These are phyloP conservation scores for Notolepis coatsorum DNA, from an alignment of 2,797 vertebrate genomes.

Conservation along the genomic window DNA sequence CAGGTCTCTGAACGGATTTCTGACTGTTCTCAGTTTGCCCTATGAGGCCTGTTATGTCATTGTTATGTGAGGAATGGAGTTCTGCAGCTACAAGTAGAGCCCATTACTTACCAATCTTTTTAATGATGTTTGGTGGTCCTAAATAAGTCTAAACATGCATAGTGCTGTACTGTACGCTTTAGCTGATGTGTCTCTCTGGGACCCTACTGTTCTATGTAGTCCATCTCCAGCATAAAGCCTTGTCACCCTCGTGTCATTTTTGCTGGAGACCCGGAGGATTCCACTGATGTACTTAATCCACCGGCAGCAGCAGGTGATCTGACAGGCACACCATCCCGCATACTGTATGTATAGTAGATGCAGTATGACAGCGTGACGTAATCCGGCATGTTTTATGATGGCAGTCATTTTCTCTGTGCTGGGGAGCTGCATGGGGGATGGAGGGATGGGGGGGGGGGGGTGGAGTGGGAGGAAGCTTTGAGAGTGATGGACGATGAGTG, in stretches of 20 bases:
- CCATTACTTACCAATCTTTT: too few relatives aligned
- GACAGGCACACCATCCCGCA: constrained; percentile 21
- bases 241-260: constrained; percentile 48
- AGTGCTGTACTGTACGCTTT: too few relatives aligned
- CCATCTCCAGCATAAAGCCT: constrained; percentile 28
- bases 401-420: constrained; percentile 4
- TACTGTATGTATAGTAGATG: constrained; percentile 4
- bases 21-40: too few relatives aligned
- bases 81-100: too few relatives aligned
- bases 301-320: constrained; percentile 40
- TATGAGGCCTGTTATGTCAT: too few relatives aligned
- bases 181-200: constrained; percentile 7
- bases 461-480: not conserved
- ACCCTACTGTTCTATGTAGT: not conserved
- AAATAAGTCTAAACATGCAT: too few relatives aligned
- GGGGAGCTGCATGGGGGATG: not conserved
- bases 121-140: too few relatives aligned
- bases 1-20: constrained; percentile 6
- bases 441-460: not conserved
- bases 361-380: constrained; percentile 43
- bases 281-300: constrained; percentile 35
- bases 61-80: too few relatives aligned
- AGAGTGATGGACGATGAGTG: not conserved
- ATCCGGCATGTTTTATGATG: constrained; percentile 26
- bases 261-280: constrained; percentile 25